These are phyloP conservation scores for Heliothis peltigera DNA, from an alignment of 2,888 invertebrate species.

Conservation along the genomic window DNA sequence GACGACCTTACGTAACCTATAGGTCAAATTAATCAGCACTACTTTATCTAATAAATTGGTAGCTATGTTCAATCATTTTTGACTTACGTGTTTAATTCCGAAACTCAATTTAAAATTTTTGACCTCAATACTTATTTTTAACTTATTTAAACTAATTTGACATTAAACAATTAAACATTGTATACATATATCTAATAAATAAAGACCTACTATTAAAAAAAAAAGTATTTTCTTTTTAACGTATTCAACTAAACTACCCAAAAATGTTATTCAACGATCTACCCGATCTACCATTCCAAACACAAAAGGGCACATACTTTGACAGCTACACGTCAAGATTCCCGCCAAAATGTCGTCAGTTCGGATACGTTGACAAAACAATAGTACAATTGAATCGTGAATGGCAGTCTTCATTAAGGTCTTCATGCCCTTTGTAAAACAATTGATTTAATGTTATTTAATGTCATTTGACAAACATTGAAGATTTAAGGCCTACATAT, in stretches of 20 bases:
- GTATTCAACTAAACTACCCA: too few relatives aligned
- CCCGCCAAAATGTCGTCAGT: slow-evolving; percentile 42
- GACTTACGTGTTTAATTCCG: too few relatives aligned
- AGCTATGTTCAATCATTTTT: background rate
- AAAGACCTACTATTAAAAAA: too few relatives aligned
- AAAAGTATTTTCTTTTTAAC: too few relatives aligned
- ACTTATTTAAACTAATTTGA: too few relatives aligned
- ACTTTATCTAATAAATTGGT: background rate
- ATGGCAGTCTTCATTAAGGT: slow-evolving; percentile 33
- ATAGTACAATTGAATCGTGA: slow-evolving; percentile 43
- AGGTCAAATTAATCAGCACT: slow-evolving; percentile 1
- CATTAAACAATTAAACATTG: too few relatives aligned
- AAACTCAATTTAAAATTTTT: too few relatives aligned
- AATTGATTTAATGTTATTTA: slow-evolving; percentile 4
- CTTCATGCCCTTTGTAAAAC: slow-evolving; percentile 34
- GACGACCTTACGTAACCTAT: background rate
- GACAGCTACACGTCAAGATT: slow-evolving; percentile 35
- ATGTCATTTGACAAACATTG: slow-evolving; percentile 14
- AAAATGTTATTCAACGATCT: too few relatives aligned
- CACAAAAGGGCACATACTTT: slow-evolving; percentile 25
- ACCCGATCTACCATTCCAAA: background rate
- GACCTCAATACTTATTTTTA: too few relatives aligned
- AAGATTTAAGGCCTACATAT: slow-evolving; percentile 14
- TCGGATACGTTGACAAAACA: slow-evolving; percentile 41
- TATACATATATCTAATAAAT: too few relatives aligned